Percentiles rank a stretch among this genome's conserved stretches.
phyloP scores from a whole-genome alignment of 2,113 vertebrate species.

The Lontra canadensis region DNA sequence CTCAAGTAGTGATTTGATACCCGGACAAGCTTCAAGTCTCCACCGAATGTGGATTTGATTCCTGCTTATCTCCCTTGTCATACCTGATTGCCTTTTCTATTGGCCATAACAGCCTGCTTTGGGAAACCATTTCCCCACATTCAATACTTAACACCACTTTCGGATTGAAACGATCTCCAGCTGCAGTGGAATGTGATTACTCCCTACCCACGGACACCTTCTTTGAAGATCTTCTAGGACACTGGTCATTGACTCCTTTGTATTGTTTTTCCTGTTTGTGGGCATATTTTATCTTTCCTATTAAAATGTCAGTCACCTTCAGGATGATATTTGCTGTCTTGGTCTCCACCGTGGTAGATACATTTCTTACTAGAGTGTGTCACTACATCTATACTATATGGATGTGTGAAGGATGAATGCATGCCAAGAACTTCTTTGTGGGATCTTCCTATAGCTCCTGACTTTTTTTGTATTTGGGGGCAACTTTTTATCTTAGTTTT shows the following conservation, averaged over 20 bases:
- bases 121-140: background rate
- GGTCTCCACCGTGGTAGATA: background rate
- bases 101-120: background rate
- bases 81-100: background rate
- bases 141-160: background rate
- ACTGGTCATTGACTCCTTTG: background rate
- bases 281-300: background rate
- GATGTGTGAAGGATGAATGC: background rate
- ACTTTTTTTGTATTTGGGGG: background rate
- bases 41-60: background rate
- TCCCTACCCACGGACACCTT: accelerated
- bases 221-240: background rate
- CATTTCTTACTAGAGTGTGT: background rate
- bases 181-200: background rate
- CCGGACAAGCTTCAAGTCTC: background rate
- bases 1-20: background rate
- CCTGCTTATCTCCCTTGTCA: background rate
- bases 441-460: background rate
- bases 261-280: background rate
- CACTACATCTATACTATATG: background rate
- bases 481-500: background rate
- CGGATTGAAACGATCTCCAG: background rate
- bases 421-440: background rate
- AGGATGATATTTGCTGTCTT: background rate
- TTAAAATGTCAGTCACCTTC: background rate